Percentiles rank a stretch among this genome's conserved stretches.
Conservation (phyloP, 2,888 invertebrate species). For the Drosophila formosana region DNA sequence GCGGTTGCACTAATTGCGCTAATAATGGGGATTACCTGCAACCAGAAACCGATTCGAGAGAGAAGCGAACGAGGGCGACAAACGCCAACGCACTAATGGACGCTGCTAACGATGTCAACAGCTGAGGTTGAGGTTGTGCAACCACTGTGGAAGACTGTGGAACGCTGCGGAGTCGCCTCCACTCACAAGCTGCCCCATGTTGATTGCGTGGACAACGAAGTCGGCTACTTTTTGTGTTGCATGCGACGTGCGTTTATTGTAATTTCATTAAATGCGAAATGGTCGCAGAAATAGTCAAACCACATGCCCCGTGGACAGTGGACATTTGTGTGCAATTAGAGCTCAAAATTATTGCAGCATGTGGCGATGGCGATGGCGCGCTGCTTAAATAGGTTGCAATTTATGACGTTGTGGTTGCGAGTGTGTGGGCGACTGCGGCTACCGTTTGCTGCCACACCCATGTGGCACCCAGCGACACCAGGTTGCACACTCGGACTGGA, state of each 20-base stretch:
- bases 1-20: conserved; percentile 73
- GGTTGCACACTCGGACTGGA: neutral
- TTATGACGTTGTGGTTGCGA: conserved; percentile 62
- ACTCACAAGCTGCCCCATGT: conserved; percentile 17
- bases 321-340: conserved; percentile 73
- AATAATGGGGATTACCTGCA: conserved; percentile 76
- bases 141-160: conserved; percentile 7
- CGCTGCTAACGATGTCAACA: conserved; percentile 67
- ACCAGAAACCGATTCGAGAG: conserved; percentile 17
- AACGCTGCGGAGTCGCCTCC: neutral
- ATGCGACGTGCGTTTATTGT: conserved; percentile 74
- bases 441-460: conserved; percentile 12
- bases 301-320: conserved; percentile 5
- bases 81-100: conserved; percentile 76
- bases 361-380: neutral
- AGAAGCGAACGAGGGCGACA: conserved; percentile 21
- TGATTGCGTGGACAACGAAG: conserved; percentile 57
- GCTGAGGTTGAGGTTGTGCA: neutral
- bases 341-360: conserved; percentile 56
- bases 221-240: conserved; percentile 45
- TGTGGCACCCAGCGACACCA: conserved; percentile 39
- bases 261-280: conserved; percentile 80
- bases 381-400: conserved; percentile 75
- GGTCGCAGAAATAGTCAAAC: conserved; percentile 62
- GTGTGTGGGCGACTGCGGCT: conserved; percentile 36